phyloP scores from a whole-genome alignment of 2,113 vertebrate genomes.

The Thinocorus orbignyianus region DNA sequence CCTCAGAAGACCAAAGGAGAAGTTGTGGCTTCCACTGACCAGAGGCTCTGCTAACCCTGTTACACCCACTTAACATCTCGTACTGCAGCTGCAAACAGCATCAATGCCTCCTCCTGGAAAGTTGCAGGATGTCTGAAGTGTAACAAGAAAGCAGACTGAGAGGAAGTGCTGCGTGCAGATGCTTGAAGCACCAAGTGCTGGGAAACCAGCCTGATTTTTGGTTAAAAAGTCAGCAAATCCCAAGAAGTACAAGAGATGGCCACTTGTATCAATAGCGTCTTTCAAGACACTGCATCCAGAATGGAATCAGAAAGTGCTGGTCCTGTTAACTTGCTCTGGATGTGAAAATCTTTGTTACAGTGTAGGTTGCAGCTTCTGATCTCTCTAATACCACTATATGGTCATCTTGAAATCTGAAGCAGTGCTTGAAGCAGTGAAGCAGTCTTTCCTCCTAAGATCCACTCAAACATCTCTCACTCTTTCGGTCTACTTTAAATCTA shows the following conservation, averaged over 20 bases:
- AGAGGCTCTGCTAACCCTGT: neutral
- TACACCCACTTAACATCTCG: neutral
- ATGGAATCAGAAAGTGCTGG: neutral
- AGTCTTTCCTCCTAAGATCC: neutral
- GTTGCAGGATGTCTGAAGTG: neutral
- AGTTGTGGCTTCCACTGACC: neutral
- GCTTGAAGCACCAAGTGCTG: neutral
- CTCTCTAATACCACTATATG: neutral
- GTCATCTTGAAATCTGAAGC: neutral
- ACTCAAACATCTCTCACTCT: neutral
- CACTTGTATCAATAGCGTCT: neutral
- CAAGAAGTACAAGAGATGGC: neutral
- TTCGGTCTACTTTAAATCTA: neutral
- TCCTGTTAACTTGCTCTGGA: neutral
- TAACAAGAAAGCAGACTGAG: neutral
- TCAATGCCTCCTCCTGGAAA: neutral
- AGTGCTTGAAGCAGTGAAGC: neutral
- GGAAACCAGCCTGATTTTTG: neutral
- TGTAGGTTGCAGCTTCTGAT: neutral
- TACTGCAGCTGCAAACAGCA: neutral
- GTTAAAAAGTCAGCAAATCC: neutral
- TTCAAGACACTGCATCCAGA: neutral
- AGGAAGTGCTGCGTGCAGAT: neutral
- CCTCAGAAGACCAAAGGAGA: neutral
- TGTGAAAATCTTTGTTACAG: neutral